These are phyloP conservation scores for Lanius ludovicianus DNA, from an alignment of 2,113 vertebrate genomes.

Conservation along the genomic window DNA sequence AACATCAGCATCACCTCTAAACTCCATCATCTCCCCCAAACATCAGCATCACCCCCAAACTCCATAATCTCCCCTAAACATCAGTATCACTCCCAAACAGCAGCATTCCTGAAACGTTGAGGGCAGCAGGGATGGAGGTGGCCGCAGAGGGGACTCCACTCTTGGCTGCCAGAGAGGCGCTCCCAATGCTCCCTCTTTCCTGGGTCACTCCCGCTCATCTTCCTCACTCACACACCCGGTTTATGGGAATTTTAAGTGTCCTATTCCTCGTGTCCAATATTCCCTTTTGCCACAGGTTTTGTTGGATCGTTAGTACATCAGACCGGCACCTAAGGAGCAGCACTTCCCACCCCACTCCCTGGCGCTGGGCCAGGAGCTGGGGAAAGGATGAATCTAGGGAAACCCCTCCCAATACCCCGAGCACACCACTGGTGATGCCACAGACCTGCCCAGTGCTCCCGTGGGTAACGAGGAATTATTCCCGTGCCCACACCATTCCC, in stretches of 20 bases:
- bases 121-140: not conserved
- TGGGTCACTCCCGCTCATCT: not conserved
- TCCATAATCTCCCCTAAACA: too few relatives aligned
- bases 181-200: rapidly evolving
- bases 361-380: not conserved
- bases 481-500: too few relatives aligned
- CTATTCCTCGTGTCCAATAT: not conserved
- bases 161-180: not conserved
- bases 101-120: not conserved
- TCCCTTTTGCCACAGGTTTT: not conserved
- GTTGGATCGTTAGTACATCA: not conserved
- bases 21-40: too few relatives aligned
- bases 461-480: not conserved
- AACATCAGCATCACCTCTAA: too few relatives aligned
- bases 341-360: not conserved
- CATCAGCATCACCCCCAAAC: too few relatives aligned
- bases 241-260: not conserved
- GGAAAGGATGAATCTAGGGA: not conserved
- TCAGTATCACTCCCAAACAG: not conserved
- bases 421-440: not conserved
- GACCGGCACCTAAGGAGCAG: not conserved
- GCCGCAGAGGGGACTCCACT: rapidly evolving
- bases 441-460: not conserved
- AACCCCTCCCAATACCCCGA: not conserved
- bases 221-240: rapidly evolving